Conservation (phyloP, 1,140 invertebrate species). For the Drosophila orena region DNA sequence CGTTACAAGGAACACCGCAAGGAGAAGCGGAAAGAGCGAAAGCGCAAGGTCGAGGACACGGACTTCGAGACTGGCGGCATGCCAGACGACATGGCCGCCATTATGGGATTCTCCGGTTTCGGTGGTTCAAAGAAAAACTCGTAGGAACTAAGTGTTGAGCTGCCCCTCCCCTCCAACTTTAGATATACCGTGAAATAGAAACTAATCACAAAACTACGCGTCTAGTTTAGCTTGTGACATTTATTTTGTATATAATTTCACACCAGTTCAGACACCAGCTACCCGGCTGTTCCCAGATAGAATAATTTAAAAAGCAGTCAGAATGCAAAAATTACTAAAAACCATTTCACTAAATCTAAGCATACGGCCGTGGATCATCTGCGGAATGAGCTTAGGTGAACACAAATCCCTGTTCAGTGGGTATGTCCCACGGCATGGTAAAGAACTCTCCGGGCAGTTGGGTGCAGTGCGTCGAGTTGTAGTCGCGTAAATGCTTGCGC, state of each 20-base stretch:
- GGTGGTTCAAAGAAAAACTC: conserved; percentile 93
- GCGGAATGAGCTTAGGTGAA: conserved; percentile 68
- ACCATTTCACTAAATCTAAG: conserved; percentile 69
- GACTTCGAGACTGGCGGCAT: conserved; percentile 87
- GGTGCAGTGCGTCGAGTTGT: conserved; percentile 93
- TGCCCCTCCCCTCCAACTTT: conserved; percentile 15
- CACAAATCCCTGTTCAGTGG: conserved; percentile 82
- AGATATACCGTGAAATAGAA: conserved; percentile 43
- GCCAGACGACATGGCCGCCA: conserved; percentile 93
- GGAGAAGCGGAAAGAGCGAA: conserved; percentile 95
- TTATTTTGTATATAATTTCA: conserved; percentile 76
- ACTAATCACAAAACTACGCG: conserved; percentile 21
- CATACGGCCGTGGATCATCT: conserved; percentile 25
- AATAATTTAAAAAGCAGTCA: conserved; percentile 77
- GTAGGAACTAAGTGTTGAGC: conserved; percentile 54
- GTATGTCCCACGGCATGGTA: conserved; percentile 86
- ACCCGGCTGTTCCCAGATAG: conserved; percentile 62
- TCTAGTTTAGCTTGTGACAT: conserved; percentile 67
- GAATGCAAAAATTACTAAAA: conserved; percentile 66
- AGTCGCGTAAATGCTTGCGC: conserved; percentile 93
- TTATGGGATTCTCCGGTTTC: conserved; percentile 99
- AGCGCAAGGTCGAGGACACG: conserved; percentile 92
- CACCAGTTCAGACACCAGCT: conserved; percentile 56
- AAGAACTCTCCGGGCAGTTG: conserved; percentile 90
- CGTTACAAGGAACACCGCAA: conserved; percentile 96